phyloP scores from a whole-genome alignment of 2,113 vertebrate species.

The Andinoacara biseriatus region DNA sequence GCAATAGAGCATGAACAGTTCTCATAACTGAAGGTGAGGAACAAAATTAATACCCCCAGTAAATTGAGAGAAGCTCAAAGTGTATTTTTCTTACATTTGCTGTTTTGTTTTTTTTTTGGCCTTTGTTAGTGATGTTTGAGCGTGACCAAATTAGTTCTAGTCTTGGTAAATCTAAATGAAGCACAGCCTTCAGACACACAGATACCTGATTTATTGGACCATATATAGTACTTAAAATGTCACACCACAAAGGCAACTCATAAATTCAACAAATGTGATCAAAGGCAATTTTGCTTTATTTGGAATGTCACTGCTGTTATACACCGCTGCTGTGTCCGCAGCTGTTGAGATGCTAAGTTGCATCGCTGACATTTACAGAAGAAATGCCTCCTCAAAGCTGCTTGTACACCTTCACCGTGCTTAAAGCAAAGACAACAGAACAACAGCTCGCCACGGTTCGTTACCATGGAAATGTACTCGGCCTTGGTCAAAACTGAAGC shows the following conservation, averaged over 20 bases:
- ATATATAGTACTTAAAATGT: conserved; percentile 8
- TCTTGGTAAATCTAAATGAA: neutral
- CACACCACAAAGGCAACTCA: conserved; percentile 9
- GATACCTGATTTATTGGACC: conserved; percentile 15
- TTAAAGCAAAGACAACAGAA: conserved; percentile 55
- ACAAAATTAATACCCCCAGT: neutral
- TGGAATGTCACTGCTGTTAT: conserved; percentile 49
- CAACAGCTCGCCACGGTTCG: conserved; percentile 48
- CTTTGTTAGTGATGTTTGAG: neutral
- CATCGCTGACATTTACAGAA: conserved; percentile 69
- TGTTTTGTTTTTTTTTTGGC: neutral
- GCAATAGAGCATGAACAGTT: conserved; percentile 42
- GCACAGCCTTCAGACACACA: neutral
- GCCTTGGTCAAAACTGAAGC: conserved; percentile 24
- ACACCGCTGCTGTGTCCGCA: conserved; percentile 26
- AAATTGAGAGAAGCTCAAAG: neutral
- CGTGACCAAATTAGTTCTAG: neutral
- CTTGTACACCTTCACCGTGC: conserved; percentile 35
- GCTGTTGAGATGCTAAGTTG: conserved; percentile 12
- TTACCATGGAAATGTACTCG: conserved; percentile 71
- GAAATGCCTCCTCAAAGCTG: conserved; percentile 54
- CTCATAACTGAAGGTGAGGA: conserved; percentile 5
- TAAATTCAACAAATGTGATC: conserved; percentile 25
- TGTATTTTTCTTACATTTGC: neutral
- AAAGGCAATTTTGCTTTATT: conserved; percentile 14